phyloP scores from a whole-genome alignment of 2,888 invertebrate species.

The Macroteleia sp. region DNA sequence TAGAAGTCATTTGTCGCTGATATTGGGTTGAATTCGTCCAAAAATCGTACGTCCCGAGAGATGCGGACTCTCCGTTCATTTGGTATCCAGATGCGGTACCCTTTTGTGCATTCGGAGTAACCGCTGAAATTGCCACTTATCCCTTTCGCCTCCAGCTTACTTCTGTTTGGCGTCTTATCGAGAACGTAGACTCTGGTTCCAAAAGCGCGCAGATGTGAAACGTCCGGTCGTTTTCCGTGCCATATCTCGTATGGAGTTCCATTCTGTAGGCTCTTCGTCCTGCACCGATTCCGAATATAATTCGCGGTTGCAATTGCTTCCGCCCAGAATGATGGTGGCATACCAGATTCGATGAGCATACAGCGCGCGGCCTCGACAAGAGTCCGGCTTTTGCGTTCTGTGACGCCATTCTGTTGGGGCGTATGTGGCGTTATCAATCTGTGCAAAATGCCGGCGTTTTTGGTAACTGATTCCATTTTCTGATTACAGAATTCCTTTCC shows the following conservation, averaged over 20 bases:
- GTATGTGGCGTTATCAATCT: slow-evolving; percentile 2
- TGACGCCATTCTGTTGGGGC: not conserved
- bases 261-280: not conserved
- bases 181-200: not conserved
- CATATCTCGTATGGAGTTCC: not conserved
- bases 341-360: not conserved
- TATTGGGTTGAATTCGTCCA: too few relatives aligned
- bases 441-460: not conserved
- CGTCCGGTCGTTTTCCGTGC: not conserved
- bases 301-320: not conserved
- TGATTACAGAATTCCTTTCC: not conserved
- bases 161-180: not conserved
- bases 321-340: not conserved
- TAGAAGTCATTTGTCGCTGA: too few relatives aligned
- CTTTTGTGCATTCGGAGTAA: not conserved
- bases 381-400: not conserved
- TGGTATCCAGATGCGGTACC: not conserved
- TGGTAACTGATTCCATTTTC: not conserved
- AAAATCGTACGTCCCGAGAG: not conserved
- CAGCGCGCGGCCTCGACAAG: not conserved
- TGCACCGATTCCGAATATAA: not conserved
- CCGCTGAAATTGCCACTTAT: not conserved
- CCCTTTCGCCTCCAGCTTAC: slow-evolving; percentile 37
- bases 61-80: not conserved
- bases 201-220: not conserved